These are phyloP conservation scores for Chrysolina americana DNA, from an alignment of 2,888 invertebrate species.

Conservation along the genomic window DNA sequence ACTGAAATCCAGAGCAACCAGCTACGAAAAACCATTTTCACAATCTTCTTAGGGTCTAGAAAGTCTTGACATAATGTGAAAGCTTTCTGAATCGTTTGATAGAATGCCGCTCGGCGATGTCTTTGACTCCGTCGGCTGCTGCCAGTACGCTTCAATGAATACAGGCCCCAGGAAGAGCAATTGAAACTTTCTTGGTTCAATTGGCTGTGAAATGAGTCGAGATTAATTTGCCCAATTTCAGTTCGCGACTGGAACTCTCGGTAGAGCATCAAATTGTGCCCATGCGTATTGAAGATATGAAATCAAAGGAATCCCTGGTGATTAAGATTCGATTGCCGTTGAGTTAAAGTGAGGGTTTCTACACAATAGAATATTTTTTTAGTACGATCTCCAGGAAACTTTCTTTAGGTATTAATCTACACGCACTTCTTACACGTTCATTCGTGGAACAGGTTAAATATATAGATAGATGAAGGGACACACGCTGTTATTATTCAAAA, in stretches of 20 bases:
- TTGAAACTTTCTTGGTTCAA: constrained; percentile 28
- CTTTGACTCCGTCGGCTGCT: constrained; percentile 16
- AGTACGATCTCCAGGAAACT: not conserved
- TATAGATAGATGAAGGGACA: too few relatives aligned
- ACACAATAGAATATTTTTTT: not conserved
- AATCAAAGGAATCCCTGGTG: constrained; percentile 7
- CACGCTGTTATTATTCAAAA: too few relatives aligned
- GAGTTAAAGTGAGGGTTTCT: not conserved
- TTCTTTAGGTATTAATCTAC: too few relatives aligned
- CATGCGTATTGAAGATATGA: not conserved
- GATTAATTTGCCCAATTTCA: constrained; percentile 26
- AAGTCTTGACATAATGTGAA: constrained; percentile 5
- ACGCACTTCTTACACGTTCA: too few relatives aligned
- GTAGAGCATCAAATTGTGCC: not conserved
- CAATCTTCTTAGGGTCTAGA: not conserved
- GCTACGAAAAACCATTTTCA: not conserved
- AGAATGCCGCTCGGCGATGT: constrained; percentile 4
- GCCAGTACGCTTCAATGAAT: constrained; percentile 1
- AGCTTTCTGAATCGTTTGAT: constrained; percentile 18
- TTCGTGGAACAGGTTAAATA: too few relatives aligned
- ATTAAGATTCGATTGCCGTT: not conserved
- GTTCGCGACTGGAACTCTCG: constrained; percentile 4
- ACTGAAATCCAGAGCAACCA: not conserved
- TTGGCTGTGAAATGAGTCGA: constrained; percentile 27
- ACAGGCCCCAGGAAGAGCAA: constrained; percentile 22